Base-by-base conservation (phyloP, 2,113 vertebrate species). In the Tricholaema leucomelas region DNA sequence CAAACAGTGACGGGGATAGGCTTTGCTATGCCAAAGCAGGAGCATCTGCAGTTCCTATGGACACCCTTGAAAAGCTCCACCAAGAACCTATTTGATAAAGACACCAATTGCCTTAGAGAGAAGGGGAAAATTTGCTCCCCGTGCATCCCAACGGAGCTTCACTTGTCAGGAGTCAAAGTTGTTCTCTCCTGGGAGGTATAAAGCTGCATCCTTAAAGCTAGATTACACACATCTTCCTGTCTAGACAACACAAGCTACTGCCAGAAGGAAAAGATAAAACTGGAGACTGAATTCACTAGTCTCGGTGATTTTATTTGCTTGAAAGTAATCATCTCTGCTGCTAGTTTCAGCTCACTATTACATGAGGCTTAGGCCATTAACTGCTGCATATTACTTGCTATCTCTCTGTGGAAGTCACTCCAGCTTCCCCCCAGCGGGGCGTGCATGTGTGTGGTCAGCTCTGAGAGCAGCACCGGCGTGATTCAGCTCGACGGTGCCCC, bases 211-310 rank as follows among this genome's bases (percentile, higher is more conserved):
- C 94, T 94, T 84, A 87, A 85, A 85, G 70, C 55, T 85, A 44
- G 56, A 87, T 75, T 66, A 81, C 84, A 93, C 50, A 19, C 86
- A 92, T 94, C 81, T 91, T 96, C 96, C 96, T 91, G 96, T 93
- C 95, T 91, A 94, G 95, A 96, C 94, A 61, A 52, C 2, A 2
- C 46, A 46, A 55, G 56, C 46, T 66, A 72, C 28, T 91, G 91
- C 86, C 94, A 83, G 93, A 65, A 88, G 69, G 69, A 67, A 91
- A 67, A 50, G 30, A 60, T 20, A 60, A 69, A 21, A 5, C 2
- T 19, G 20, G 38, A 36, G 81, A 92, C 81, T 44, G 5, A 73
- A 92, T 88, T 90, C 64, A 20, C 79, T 70, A 42, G 65, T 42
- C 63, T 63, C 7, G 36, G 18, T 28, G 10, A 35, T 55, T 92